A percentile compares a stretch with the other conserved stretches of the same genome.
These are phyloP conservation scores for Mohoua ochrocephala DNA, from an alignment of 2,113 vertebrate genomes.

Conservation along the genomic window DNA sequence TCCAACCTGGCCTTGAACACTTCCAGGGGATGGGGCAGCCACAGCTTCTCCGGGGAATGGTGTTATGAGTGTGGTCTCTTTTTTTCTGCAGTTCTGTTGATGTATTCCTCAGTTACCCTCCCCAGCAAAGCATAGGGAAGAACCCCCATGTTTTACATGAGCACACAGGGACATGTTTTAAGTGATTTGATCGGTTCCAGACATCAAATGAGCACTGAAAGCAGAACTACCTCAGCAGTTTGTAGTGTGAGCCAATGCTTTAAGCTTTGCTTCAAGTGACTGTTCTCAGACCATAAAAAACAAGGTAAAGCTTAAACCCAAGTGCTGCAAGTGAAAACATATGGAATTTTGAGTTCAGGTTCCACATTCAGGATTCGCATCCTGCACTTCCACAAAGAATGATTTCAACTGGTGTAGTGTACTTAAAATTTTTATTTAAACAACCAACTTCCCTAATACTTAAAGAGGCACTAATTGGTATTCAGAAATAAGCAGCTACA, in stretches of 20 bases:
- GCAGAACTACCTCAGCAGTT: neutral
- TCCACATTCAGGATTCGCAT: neutral
- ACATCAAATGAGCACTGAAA: neutral
- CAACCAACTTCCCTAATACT: neutral
- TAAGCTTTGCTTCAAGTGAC: neutral
- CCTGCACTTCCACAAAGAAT: neutral
- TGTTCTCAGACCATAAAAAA: neutral
- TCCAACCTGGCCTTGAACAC: neutral
- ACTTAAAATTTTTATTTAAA: neutral
- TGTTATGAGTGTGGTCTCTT: rapidly evolving
- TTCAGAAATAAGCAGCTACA: neutral
- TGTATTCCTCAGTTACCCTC: neutral
- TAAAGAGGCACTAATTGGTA: neutral
- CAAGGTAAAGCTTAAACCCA: neutral
- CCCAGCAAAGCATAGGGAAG: rapidly evolving
- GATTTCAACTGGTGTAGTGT: neutral
- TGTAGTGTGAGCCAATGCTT: neutral
- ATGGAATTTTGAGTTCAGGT: neutral
- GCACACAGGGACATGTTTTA: rapidly evolving
- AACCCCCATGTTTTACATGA: rapidly evolving
- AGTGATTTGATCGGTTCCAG: neutral
- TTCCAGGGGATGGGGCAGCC: neutral
- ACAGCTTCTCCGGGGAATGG: rapidly evolving
- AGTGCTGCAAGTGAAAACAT: neutral
- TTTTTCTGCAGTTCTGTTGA: neutral